Evolutionary conservation across 2,888 invertebrate species (phyloP).

Genomic region (Caenorhabditis sp.): DNA sequence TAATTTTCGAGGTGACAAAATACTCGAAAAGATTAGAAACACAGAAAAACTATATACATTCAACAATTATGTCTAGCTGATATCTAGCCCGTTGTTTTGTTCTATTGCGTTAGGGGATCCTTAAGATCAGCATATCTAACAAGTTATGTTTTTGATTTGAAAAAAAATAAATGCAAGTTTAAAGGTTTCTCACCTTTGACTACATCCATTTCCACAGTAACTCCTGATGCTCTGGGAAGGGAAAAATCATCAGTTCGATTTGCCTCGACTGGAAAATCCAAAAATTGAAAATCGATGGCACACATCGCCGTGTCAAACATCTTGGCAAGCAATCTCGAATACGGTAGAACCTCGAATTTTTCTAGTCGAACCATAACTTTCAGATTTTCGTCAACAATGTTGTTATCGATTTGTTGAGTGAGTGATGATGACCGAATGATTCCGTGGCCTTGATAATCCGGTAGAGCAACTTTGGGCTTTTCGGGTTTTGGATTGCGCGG

Average conservation of each 20-base stretch:
- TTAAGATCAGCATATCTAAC: too few relatives aligned
- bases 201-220: slow-evolving; percentile 2
- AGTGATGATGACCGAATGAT: slow-evolving; percentile 25
- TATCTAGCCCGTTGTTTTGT: too few relatives aligned
- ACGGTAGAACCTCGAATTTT: slow-evolving; percentile 40
- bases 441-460: slow-evolving; percentile 34
- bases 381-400: slow-evolving; percentile 16
- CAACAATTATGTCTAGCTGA: too few relatives aligned
- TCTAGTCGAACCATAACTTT: slow-evolving; percentile 44
- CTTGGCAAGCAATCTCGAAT: slow-evolving; percentile 45
- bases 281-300: slow-evolving; percentile 39
- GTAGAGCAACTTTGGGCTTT: slow-evolving; percentile 40
- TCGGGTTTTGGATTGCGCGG: slow-evolving; percentile 29
- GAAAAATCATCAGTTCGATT: slow-evolving; percentile 23
- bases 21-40: neutral
- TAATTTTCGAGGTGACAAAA: neutral
- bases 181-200: slow-evolving; percentile 20
- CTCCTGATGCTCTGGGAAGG: slow-evolving; percentile 32
- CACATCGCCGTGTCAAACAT: slow-evolving; percentile 43
- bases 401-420: slow-evolving; percentile 5
- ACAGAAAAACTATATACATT: too few relatives aligned
- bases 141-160: too few relatives aligned
- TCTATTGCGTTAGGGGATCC: too few relatives aligned
- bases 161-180: too few relatives aligned
- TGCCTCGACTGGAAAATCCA: slow-evolving; percentile 40